Percentiles rank a stretch among this genome's conserved stretches.
These are phyloP conservation scores for Corbicula japonica DNA, from an alignment of 2,888 invertebrate genomes.

Conservation along the genomic window DNA sequence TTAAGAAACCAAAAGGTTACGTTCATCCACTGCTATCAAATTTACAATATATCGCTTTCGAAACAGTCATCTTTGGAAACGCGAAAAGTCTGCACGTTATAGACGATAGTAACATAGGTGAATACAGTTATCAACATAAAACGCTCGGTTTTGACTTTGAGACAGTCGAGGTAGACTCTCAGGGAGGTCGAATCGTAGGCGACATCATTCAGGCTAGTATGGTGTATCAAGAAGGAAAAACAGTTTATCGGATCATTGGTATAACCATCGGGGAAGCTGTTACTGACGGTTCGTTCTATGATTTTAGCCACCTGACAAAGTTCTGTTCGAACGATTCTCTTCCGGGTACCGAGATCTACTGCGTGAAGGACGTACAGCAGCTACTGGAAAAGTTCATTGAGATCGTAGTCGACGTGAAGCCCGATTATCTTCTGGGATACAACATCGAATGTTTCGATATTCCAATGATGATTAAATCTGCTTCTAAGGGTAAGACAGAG, in stretches of 20 bases:
- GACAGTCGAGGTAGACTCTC: constrained; percentile 19
- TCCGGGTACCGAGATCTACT: constrained; percentile 11
- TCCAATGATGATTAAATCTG: constrained; percentile 6
- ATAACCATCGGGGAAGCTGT: constrained; percentile 8
- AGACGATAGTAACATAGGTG: constrained; percentile 10
- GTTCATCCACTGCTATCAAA: constrained; percentile 12
- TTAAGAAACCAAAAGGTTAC: constrained; percentile 6
- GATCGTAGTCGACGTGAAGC: background rate
- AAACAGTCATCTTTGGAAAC: constrained; percentile 18
- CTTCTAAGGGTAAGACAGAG: background rate
- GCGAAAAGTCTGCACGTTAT: constrained; percentile 6
- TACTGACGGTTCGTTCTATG: background rate
- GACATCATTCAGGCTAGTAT: constrained; percentile 26
- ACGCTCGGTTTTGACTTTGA: constrained; percentile 23
- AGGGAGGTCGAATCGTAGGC: background rate
- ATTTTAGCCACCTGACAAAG: background rate
- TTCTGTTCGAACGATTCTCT: background rate
- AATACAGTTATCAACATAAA: constrained; percentile 22
- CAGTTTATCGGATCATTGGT: constrained; percentile 9
- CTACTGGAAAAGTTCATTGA: constrained; percentile 19
- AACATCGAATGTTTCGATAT: constrained; percentile 23
- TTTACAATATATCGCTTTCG: background rate
- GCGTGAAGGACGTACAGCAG: constrained; percentile 8
- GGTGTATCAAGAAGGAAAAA: constrained; percentile 28
- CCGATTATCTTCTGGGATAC: constrained; percentile 24